phyloP scores from a whole-genome alignment of 37 sponge, comb jelly and placozoan genomes.

The Eunapius fragilis region DNA sequence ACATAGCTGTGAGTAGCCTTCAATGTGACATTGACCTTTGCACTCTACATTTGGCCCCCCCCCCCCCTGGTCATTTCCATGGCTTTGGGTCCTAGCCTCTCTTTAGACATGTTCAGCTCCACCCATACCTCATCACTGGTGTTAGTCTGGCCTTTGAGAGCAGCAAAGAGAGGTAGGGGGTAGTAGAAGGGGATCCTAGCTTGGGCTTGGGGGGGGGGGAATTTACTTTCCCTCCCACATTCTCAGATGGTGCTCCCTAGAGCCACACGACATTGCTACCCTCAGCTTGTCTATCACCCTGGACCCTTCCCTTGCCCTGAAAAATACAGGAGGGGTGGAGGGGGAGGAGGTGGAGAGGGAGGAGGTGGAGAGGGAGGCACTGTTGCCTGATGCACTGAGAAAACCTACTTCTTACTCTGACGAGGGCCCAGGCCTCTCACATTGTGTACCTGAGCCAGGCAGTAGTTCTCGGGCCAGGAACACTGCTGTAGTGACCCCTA shows the following conservation, averaged over 20 bases:
- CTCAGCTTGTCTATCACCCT: constrained; percentile 46
- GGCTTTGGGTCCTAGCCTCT: too few relatives aligned
- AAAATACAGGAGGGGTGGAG: not conserved
- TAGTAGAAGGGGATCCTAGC: too few relatives aligned
- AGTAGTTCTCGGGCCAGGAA: not conserved
- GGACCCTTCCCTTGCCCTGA: constrained; percentile 53
- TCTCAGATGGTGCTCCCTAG: constrained; percentile 69
- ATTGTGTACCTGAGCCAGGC: not conserved
- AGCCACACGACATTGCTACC: constrained; percentile 73
- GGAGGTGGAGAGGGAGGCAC: not conserved
- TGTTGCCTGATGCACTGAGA: too few relatives aligned
- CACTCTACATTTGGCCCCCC: too few relatives aligned
- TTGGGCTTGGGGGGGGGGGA: too few relatives aligned
- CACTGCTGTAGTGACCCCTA: not conserved
- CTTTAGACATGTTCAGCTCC: constrained; percentile 65
- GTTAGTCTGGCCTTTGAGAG: constrained; percentile 18
- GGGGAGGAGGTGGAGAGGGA: constrained; percentile 5
- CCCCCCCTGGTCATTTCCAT: not conserved
- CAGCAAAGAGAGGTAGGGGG: constrained; percentile 47
- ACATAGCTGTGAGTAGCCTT: constrained; percentile 58
- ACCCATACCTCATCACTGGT: constrained; percentile 67
- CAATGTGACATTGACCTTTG: not conserved
- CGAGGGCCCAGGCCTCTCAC: not conserved
- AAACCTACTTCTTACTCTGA: not conserved
- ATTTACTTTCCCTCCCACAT: too few relatives aligned